These are phyloP conservation scores for Lutraria lutraria DNA, from an alignment of 2,888 invertebrate genomes.

Conservation along the genomic window DNA sequence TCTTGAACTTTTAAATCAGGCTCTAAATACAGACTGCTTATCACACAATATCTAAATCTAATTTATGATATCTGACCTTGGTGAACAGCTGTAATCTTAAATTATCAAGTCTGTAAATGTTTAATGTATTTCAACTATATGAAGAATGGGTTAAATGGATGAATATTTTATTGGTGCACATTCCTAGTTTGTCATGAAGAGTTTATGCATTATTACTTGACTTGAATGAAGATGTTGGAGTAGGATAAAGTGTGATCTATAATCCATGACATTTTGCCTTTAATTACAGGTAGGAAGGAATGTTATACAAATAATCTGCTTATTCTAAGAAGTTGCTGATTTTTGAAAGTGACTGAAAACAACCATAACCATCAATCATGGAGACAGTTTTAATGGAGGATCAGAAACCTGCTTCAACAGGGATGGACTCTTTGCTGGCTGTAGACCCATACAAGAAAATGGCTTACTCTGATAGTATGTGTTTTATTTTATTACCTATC, in stretches of 20 bases:
- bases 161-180: too few species aligned
- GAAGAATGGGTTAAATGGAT: too few species aligned
- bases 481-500: neutral
- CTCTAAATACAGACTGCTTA: too few species aligned
- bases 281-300: neutral
- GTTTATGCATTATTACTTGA: too few species aligned
- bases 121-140: too few species aligned
- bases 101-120: too few species aligned
- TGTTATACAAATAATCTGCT: neutral
- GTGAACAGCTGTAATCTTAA: too few species aligned
- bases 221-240: too few species aligned
- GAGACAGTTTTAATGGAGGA: conserved; percentile 21
- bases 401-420: conserved; percentile 28
- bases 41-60: too few species aligned
- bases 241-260: neutral
- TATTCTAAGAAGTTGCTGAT: neutral
- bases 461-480: conserved; percentile 81
- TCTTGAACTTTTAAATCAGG: too few species aligned
- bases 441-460: conserved; percentile 79
- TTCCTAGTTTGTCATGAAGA: too few species aligned
- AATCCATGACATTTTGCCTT: neutral
- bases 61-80: too few species aligned
- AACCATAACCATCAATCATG: conserved; percentile 7
- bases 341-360: neutral
- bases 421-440: conserved; percentile 71